A percentile compares a stretch with the other conserved stretches of the same genome.
These are phyloP conservation scores for Leuctra nigra DNA, from an alignment of 2,888 invertebrate species.

Conservation along the genomic window DNA sequence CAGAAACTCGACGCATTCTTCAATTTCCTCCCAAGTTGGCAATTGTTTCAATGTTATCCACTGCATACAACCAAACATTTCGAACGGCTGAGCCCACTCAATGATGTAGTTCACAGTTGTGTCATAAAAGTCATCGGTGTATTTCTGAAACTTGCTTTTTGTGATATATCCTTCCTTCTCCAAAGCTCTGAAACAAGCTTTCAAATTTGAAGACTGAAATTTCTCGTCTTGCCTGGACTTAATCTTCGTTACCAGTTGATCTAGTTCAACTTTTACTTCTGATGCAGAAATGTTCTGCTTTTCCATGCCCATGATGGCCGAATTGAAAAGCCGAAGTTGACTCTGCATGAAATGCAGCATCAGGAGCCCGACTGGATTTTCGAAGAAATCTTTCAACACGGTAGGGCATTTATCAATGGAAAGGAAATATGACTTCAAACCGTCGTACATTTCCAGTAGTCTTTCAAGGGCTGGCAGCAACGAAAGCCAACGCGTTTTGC, in stretches of 20 bases:
- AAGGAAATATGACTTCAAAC: slow-evolving; percentile 32
- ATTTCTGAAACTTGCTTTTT: too few relatives aligned
- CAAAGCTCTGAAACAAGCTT: too few relatives aligned
- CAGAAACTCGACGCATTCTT: neutral
- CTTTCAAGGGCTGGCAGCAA: slow-evolving; percentile 34
- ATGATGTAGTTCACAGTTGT: neutral
- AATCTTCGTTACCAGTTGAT: neutral
- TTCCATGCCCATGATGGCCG: slow-evolving; percentile 5
- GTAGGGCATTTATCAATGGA: slow-evolving; percentile 31
- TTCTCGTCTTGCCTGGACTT: neutral
- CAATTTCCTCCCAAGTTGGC: neutral
- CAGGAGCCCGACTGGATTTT: slow-evolving; percentile 19
- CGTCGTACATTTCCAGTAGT: slow-evolving; percentile 32
- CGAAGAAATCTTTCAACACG: slow-evolving; percentile 30
- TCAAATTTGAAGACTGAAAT: too few relatives aligned
- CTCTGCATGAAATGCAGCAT: slow-evolving; percentile 11
- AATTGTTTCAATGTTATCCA: neutral
- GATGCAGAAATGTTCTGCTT: neutral
- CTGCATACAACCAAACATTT: neutral
- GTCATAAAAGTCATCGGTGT: too few relatives aligned
- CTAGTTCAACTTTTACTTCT: neutral
- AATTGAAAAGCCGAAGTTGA: slow-evolving; percentile 10
- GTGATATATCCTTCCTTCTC: too few relatives aligned
- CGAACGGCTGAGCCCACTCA: too few relatives aligned
- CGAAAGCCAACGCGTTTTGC: slow-evolving; percentile 33